These are phyloP conservation scores for Myathropa florea DNA, from an alignment of 2,888 invertebrate genomes.

Conservation along the genomic window DNA sequence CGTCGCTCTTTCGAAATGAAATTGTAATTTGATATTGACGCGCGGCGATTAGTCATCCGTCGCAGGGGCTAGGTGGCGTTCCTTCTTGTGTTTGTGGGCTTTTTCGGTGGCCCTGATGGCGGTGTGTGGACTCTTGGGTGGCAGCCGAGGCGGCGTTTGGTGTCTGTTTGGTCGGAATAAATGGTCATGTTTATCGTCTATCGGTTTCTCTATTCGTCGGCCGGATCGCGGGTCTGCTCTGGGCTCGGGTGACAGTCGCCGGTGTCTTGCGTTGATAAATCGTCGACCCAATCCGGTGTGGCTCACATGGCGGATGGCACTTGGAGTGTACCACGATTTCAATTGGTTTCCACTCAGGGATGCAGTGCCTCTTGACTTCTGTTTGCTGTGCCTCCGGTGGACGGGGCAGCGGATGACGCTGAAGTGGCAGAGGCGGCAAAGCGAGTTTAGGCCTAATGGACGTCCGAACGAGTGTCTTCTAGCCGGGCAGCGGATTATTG, in stretches of 20 bases:
- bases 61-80: conserved; percentile 38
- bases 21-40: conserved; percentile 71
- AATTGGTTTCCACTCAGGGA: conserved; percentile 31
- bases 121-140: conserved; percentile 58
- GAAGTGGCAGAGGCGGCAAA: conserved; percentile 9
- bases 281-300: conserved; percentile 37
- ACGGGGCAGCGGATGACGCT: not conserved
- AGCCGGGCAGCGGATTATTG: conserved; percentile 9
- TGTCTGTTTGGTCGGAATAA: conserved; percentile 59
- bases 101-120: conserved; percentile 47
- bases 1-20: conserved; percentile 69
- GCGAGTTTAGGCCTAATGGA: conserved; percentile 45
- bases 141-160: conserved; percentile 18
- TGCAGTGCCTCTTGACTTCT: conserved; percentile 10
- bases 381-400: conserved; percentile 1
- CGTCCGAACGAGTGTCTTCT: not conserved
- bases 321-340: conserved; percentile 20
- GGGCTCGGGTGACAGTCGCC: conserved; percentile 50
- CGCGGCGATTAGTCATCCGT: conserved; percentile 67
- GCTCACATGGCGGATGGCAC: conserved; percentile 19
- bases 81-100: conserved; percentile 7
- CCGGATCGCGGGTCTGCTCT: conserved; percentile 25
- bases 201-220: conserved; percentile 49
- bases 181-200: conserved; percentile 58
- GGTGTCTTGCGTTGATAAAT: conserved; percentile 55